These are phyloP conservation scores for Platynereis dumerilii DNA, from an alignment of 2,888 invertebrate genomes.

Conservation along the genomic window DNA sequence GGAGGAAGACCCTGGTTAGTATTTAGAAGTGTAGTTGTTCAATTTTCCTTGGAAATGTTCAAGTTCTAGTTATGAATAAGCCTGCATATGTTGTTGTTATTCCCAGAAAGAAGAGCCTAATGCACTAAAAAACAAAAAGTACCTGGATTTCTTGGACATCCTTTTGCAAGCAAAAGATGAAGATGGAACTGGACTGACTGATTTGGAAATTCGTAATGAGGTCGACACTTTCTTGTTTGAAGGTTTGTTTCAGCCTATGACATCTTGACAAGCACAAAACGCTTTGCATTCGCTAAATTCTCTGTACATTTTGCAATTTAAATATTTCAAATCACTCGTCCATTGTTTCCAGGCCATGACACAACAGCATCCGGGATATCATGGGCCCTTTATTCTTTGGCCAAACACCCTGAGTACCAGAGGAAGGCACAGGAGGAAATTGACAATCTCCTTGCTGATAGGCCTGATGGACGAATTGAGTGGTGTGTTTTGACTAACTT, in stretches of 20 bases:
- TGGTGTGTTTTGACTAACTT: too few species aligned
- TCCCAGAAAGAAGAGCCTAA: not conserved
- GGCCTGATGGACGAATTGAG: too few species aligned
- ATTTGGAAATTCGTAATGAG: constrained; percentile 49
- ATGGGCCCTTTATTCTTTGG: constrained; percentile 18
- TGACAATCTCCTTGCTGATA: not conserved
- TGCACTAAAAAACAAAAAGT: constrained; percentile 14
- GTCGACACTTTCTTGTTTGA: constrained; percentile 47
- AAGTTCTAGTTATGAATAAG: not conserved
- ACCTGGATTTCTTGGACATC: constrained; percentile 37
- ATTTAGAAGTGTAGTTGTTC: not conserved
- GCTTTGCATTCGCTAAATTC: not conserved
- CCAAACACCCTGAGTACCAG: constrained; percentile 18
- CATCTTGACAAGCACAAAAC: not conserved
- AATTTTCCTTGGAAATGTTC: too few species aligned
- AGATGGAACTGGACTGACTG: constrained; percentile 46
- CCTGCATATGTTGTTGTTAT: too few species aligned
- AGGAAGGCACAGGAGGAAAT: constrained; percentile 12
- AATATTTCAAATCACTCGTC: too few species aligned
- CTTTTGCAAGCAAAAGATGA: constrained; percentile 39
- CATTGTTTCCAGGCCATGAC: constrained; percentile 15
- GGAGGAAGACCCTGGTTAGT: constrained; percentile 23
- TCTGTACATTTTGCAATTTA: too few species aligned
- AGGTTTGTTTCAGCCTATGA: constrained; percentile 33
- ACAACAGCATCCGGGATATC: constrained; percentile 22